Conservation (phyloP, 2,113 vertebrate species). For the Melanotaenia duboulayi region DNA sequence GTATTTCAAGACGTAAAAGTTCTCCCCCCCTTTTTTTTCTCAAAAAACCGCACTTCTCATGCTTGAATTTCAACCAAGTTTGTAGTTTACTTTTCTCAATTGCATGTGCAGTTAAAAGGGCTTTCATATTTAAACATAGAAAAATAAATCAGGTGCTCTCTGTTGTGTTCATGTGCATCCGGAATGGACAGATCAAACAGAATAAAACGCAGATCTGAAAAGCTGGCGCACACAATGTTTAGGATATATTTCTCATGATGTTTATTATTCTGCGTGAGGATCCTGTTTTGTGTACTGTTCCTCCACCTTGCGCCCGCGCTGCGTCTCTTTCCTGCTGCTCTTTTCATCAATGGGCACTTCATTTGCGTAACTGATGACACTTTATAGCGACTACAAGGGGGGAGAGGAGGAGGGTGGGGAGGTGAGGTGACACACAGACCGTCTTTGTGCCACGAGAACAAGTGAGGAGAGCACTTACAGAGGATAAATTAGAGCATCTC, state of each 20-base stretch:
- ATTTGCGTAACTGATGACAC: slow-evolving; percentile 69
- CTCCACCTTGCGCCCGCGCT: slow-evolving; percentile 19
- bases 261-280: neutral
- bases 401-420: slow-evolving; percentile 38
- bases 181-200: slow-evolving; percentile 47
- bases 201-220: slow-evolving; percentile 40
- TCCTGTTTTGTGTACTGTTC: neutral
- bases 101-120: neutral
- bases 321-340: slow-evolving; percentile 17
- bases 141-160: neutral
- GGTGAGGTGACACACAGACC: slow-evolving; percentile 54
- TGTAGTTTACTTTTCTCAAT: neutral
- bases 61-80: neutral
- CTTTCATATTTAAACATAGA: neutral
- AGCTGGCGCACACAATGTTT: neutral
- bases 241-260: neutral
- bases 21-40: too few relatives aligned
- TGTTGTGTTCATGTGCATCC: slow-evolving; percentile 1
- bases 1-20: too few relatives aligned
- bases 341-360: slow-evolving; percentile 62
- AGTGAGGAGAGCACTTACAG: slow-evolving; percentile 20
- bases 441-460: slow-evolving; percentile 57
- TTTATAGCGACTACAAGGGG: slow-evolving; percentile 50
- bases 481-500: slow-evolving; percentile 13
- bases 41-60: neutral